phyloP scores from a whole-genome alignment of 2,888 invertebrate species.

The Anodontia alba region DNA sequence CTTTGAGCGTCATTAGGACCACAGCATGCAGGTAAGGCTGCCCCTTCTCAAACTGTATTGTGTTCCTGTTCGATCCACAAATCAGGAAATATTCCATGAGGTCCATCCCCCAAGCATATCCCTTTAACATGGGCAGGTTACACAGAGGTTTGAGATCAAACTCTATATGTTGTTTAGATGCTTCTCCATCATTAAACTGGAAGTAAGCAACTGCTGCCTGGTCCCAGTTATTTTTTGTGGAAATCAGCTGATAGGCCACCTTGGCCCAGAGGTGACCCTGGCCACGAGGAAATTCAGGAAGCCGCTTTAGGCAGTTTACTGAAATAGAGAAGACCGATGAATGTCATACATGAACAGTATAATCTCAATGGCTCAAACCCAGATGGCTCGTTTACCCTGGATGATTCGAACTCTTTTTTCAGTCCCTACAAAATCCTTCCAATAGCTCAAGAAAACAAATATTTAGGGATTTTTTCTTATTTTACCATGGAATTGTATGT shows the following conservation, averaged over 20 bases:
- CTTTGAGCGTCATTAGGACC: slow-evolving; percentile 61
- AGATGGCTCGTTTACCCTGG: no score
- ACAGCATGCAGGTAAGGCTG: slow-evolving; percentile 74
- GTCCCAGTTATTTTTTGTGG: slow-evolving; percentile 46
- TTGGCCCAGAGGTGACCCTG: slow-evolving; percentile 64
- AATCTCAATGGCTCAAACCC: no score
- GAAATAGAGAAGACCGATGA: neutral
- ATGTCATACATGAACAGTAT: no score
- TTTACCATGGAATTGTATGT: no score
- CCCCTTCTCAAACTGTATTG: slow-evolving; percentile 57
- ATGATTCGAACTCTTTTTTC: no score
- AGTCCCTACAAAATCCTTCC: no score
- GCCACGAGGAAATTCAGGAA: slow-evolving; percentile 41
- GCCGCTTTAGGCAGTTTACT: slow-evolving; percentile 27
- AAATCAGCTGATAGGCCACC: slow-evolving; percentile 60
- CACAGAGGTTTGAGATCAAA: slow-evolving; percentile 63
- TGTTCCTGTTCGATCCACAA: slow-evolving; percentile 62
- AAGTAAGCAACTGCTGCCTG: slow-evolving; percentile 51
- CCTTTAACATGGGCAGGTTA: slow-evolving; percentile 39
- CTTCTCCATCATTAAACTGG: slow-evolving; percentile 35
- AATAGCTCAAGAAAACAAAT: no score
- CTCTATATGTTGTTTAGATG: slow-evolving; percentile 19
- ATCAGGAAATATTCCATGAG: slow-evolving; percentile 60
- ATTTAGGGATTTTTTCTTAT: no score
- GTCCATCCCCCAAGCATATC: slow-evolving; percentile 42